Base-by-base conservation (phyloP, 30 jellyfish, hydroid and myxozoan genomes). In the Pseudorhiza aurosa region DNA sequence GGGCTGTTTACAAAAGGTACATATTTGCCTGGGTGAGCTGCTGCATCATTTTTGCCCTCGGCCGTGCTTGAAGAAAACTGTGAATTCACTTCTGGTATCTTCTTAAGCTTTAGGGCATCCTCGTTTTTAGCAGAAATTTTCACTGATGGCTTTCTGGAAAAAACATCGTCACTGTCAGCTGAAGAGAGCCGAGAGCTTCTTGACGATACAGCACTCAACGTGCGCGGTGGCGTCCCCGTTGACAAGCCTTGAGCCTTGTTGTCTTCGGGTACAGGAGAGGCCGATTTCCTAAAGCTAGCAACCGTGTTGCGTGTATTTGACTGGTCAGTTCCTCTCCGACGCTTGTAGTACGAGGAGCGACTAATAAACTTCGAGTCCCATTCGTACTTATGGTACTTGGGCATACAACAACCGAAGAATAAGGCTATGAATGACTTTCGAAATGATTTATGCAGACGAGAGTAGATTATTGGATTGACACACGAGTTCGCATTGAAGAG, bases 401-500 rank as follows among this genome's bases (percentile, higher is more conserved):
- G 87, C 0, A 80, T 8, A 46, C 93, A 90, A 46, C 95, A 84
- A 25, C 95, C 89, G 58, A 77, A 91, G 42, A 91, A n/a, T 0
- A 85, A 64, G 27, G 87, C 32, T 19, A 79, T 18, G 31, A 94
- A 77, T 6, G 96, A 40, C 19, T 72, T 37, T 65, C 96, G 91
- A 56, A 85, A 94, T 0, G 97, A 82, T 33, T 72, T 81, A 65
- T 94, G 99, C 57, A 94, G 79, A 31, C 95, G 95, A 25, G 97
- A 77, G 45, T 94, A 94, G 6, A 94, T 94, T 28, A 94, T 31
- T 5, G 99, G 99, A 47, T 94, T 94, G 57, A 85, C 99, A 37
- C 96, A 75, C 24, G 95, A 88, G 36, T 94, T 94, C 2, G 85
- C 51, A 55, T 88, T 79, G 26, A 29, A 95, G 56, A 94, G 11